Percentiles rank a stretch among this genome's conserved stretches.
Conservation (phyloP, 2,797 vertebrate genomes). For the Coregonus ussuriensis region DNA sequence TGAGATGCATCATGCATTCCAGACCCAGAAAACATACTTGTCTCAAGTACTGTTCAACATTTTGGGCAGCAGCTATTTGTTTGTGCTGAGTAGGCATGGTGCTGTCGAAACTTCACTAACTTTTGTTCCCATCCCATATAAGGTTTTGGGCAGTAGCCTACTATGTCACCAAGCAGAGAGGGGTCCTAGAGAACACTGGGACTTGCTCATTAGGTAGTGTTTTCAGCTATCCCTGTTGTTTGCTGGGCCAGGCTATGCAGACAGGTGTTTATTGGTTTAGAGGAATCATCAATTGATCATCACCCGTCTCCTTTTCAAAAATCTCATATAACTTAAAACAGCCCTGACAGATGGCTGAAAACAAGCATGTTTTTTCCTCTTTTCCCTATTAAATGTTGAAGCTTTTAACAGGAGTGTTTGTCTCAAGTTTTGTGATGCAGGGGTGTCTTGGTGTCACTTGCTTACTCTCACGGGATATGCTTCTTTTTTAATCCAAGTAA, state of each 20-base stretch:
- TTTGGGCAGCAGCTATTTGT: no score
- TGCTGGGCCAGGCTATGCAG: constrained; percentile 4
- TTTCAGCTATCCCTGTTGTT: background rate
- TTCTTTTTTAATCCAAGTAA: constrained; percentile 31
- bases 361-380: constrained; percentile 32
- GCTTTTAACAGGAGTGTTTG: constrained; percentile 51
- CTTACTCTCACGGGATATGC: constrained; percentile 34
- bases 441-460: constrained; percentile 48
- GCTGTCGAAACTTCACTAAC: no score
- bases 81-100: no score
- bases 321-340: constrained; percentile 48
- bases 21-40: no score
- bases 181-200: background rate
- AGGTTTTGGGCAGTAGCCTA: background rate
- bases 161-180: background rate
- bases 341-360: constrained; percentile 57
- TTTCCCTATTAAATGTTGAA: constrained; percentile 35
- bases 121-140: no score
- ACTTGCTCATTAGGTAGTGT: no score
- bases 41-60: no score
- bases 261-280: constrained; percentile 52
- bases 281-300: constrained; percentile 41
- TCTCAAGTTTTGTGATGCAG: constrained; percentile 44
- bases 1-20: no score
- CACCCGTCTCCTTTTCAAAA: constrained; percentile 43